Evolutionary conservation across 92 coral and sea anemone genomes (phyloP).

Genomic region (Phenganax subtilis): DNA sequence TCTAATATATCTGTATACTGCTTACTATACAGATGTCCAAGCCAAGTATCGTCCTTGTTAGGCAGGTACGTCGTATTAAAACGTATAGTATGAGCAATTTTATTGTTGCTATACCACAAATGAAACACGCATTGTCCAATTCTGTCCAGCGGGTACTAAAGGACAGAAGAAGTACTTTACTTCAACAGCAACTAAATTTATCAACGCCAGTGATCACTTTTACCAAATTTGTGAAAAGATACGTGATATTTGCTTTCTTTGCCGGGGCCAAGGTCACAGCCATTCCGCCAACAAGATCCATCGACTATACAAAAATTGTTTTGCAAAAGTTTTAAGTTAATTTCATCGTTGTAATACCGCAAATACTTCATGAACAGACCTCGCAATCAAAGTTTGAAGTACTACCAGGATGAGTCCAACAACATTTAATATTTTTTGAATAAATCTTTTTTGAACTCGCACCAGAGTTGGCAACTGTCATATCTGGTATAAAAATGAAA

Average conservation of each 20-base stretch:
- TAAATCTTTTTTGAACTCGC: slow-evolving; percentile 45
- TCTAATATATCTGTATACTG: background rate
- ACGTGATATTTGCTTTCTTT: slow-evolving; percentile 61
- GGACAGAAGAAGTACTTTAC: background rate
- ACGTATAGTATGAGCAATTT: slow-evolving; percentile 17
- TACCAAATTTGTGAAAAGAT: slow-evolving; percentile 82
- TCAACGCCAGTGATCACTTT: background rate
- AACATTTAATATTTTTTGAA: slow-evolving; percentile 61
- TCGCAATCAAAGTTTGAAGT: slow-evolving; percentile 29
- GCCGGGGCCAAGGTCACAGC: slow-evolving; percentile 55
- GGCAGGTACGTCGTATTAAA: slow-evolving; percentile 21
- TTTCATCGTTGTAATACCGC: background rate
- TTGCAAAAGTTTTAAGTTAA: background rate
- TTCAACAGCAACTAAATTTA: background rate
- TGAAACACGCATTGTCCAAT: slow-evolving; percentile 19
- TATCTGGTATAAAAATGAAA: slow-evolving; percentile 11
- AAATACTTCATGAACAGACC: background rate
- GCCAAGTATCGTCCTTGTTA: slow-evolving; percentile 11
- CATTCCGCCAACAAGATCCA: slow-evolving; percentile 90
- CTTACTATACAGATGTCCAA: slow-evolving; percentile 28
- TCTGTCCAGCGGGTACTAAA: slow-evolving; percentile 26
- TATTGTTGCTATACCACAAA: slow-evolving; percentile 8
- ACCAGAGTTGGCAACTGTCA: slow-evolving; percentile 65
- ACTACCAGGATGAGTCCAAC: slow-evolving; percentile 54
- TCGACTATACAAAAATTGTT: slow-evolving; percentile 53